Evolutionary conservation across 2,888 invertebrate species (phyloP).

Genomic region (Hybos culiciformis): DNA sequence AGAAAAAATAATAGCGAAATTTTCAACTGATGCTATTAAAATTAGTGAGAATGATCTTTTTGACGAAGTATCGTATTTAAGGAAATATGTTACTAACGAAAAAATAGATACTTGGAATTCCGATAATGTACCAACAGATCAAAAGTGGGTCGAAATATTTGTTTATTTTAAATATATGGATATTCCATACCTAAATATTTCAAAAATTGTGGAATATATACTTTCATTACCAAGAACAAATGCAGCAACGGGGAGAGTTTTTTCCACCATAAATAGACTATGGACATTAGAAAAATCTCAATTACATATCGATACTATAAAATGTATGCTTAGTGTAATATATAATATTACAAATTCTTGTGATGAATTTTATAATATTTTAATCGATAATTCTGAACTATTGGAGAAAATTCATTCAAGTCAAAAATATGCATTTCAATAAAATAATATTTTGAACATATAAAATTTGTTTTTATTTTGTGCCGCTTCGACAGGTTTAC

Average conservation of each 20-base stretch:
- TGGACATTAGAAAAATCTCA: background rate
- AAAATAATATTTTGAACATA: too few species aligned
- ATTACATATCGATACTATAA: background rate
- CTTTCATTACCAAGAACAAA: background rate
- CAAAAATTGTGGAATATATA: background rate
- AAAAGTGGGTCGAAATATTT: constrained; percentile 6
- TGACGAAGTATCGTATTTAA: constrained; percentile 5
- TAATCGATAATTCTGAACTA: background rate
- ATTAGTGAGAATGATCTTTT: constrained; percentile 2
- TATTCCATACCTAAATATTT: background rate
- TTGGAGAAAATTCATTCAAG: background rate
- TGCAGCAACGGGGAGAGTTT: background rate
- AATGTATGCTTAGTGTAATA: background rate
- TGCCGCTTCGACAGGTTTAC: too few species aligned
- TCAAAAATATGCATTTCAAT: background rate
- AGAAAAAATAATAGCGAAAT: background rate
- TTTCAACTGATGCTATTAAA: background rate
- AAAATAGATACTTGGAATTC: constrained; percentile 1
- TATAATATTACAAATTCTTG: background rate
- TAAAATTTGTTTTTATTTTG: too few species aligned
- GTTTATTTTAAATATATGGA: background rate
- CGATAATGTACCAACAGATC: background rate
- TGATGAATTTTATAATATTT: background rate
- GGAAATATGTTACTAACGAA: background rate
- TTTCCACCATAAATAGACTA: background rate